These are phyloP conservation scores for Mythimna impura DNA, from an alignment of 2,888 invertebrate species.

Conservation along the genomic window DNA sequence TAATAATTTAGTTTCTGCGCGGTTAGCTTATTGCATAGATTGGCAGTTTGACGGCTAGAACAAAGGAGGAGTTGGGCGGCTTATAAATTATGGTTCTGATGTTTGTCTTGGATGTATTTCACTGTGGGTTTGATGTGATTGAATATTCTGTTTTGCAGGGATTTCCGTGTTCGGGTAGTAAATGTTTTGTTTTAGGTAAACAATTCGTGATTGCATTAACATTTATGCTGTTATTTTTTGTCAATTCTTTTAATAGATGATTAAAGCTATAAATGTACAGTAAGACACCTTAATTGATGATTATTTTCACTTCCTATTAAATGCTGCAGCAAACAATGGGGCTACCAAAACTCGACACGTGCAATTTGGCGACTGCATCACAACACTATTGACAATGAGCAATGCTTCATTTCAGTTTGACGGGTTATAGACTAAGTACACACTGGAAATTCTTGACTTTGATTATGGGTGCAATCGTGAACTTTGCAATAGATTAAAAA, in stretches of 20 bases:
- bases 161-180: neutral
- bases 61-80: conserved; percentile 73
- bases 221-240: neutral
- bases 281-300: neutral
- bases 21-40: conserved; percentile 76
- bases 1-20: conserved; percentile 79
- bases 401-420: conserved; percentile 4
- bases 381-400: neutral
- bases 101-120: conserved; percentile 62
- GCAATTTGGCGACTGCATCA: neutral
- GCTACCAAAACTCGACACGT: no score
- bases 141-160: conserved; percentile 45
- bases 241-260: neutral
- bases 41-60: conserved; percentile 77
- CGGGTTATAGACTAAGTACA: conserved; percentile 5
- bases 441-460: neutral
- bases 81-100: conserved; percentile 58
- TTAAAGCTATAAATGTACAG: neutral
- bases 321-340: neutral
- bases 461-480: neutral
- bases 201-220: neutral
- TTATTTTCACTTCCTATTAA: neutral
- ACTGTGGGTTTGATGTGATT: conserved; percentile 46
- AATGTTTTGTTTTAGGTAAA: conserved; percentile 2
- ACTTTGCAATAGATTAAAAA: neutral